Evolutionary conservation across 2,888 invertebrate genomes (phyloP), one percentile per base, ranked within the genome.

Genomic region (Troides helena): DNA sequence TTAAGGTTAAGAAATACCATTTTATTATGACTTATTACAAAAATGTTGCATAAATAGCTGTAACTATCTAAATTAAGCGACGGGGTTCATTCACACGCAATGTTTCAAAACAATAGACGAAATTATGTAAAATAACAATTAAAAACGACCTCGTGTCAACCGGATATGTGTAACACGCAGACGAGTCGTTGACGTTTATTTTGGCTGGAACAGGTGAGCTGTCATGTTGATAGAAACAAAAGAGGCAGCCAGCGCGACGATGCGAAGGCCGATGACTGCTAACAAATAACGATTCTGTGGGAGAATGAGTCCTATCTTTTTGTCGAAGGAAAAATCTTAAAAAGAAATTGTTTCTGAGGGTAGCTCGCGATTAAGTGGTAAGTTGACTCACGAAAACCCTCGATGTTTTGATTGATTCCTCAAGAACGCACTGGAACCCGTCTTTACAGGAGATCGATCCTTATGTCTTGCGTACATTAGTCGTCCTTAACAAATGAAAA

Each of bases 101-200:
- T 76, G 62, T 83, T 80, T 79, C 80, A 80, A 84, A 89, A 89
- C 85, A 86, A 88, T 85, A 77, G 83, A 75, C 76, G 81, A 62
- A 72, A 87, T 91, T 91, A 90, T 86, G 86, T 91, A 90, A 91
- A 87, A 83, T 81, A 86, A 84, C 88, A 88, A 89, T 87, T 87
- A 82, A 88, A 81, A 75, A 74, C 85, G 88, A 87, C 91, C 90
- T 90, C 90, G 81, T 81, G 82, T 79, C 84, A 73, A 76, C 80
- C 87, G 88, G 89, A 89, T 87, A 84, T 79, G 80, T 80, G 77
- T 74, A 74, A 73, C 66, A 71, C 74, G 73, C 73, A 73, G 76
- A 81, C 77, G 80, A 83, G 87, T 87, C 87, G 87, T 88, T 89
- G 87, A 88, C 88, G 88, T 81, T 78, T 81, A 78, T 82, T 70